phyloP scores from a whole-genome alignment of 2,888 invertebrate genomes.

The Dynastes hyllus region DNA sequence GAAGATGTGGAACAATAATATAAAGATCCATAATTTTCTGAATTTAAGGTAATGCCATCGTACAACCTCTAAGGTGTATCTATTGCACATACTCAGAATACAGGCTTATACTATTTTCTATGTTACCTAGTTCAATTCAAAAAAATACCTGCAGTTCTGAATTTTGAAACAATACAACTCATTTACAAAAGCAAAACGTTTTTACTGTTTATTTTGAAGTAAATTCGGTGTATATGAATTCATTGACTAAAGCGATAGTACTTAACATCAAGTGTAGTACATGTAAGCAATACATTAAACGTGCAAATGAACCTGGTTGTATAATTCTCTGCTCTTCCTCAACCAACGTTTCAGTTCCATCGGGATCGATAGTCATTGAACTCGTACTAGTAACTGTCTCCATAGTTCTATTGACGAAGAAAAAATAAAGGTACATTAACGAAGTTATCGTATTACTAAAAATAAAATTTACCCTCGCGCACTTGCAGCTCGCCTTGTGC shows the following conservation, averaged over 20 bases:
- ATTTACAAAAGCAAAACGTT: too few species aligned
- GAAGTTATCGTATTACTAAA: background rate
- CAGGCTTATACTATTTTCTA: too few species aligned
- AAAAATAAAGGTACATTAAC: background rate
- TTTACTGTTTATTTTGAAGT: too few species aligned
- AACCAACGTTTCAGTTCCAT: slow-evolving; percentile 20
- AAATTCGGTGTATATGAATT: too few species aligned
- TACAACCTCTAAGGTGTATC: too few species aligned
- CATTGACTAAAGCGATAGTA: too few species aligned
- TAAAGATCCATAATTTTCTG: too few species aligned
- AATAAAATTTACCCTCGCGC: background rate
- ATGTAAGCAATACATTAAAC: slow-evolving; percentile 3
- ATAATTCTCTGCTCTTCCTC: slow-evolving; percentile 19
- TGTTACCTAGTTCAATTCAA: background rate
- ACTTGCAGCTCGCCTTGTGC: background rate
- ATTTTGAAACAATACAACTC: background rate
- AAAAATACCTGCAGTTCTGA: background rate
- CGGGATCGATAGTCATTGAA: slow-evolving; percentile 19
- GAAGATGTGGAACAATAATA: too few species aligned
- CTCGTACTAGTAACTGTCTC: slow-evolving; percentile 31
- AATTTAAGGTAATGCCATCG: too few species aligned
- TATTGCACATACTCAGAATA: too few species aligned
- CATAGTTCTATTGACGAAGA: background rate
- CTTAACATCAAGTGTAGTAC: too few species aligned
- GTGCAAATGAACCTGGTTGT: slow-evolving; percentile 26